Base-by-base conservation (phyloP, 2,797 vertebrate genomes). In the Petrocephalus schoutedeni region DNA sequence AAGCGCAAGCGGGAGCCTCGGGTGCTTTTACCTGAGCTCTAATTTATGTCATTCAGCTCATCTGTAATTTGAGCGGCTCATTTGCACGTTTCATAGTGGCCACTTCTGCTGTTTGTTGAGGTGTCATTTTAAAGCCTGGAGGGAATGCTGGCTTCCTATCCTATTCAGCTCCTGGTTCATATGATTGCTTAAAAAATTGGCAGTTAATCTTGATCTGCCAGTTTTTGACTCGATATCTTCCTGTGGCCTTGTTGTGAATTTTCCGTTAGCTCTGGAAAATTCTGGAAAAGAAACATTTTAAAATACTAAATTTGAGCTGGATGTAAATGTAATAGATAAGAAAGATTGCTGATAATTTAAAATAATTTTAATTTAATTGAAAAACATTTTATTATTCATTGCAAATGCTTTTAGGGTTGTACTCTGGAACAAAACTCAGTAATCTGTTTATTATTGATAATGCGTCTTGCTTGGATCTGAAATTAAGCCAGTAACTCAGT, bases 11-110 rank as follows among this genome's bases (percentile, higher is more conserved):
- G 84, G 54, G 23, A 86, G 19, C 64, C 59, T 84, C 45, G 7
- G 80, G n/a, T 83, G 41, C 80, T 45, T 82, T 83, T 45, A 83
- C n/a, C 45, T 53, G 41, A 49, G 80, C 80, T 83, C 36, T 77
- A 45, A 83, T n/a, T n/a, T 54, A 21, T 23, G n/a, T 23, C 45
- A 53, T 83, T 54, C 80, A 7, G 51, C 51, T 83, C 80, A 54
- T n/a, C 80, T 12, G 49, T 49, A 45, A 45, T 23, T 53, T 53
- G 21, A 54, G 80, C 1, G 2, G 1, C 49, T 83, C 3, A 3
- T 83, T 83, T 12, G 45, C 80, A 51, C 23, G 49, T 83, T 83
- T 83, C 23, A 54, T 83, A 21, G 9, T 49, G 3, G 49, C 2
- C 10, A 2, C 49, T 83, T n/a, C 28, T 28, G 28, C n/a, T 82